Percentiles rank a stretch among this genome's conserved stretches.
Evolutionary conservation across 37 sponge, comb jelly and placozoan genomes (phyloP).

Genomic region (Mnemiopsis leidyi): DNA sequence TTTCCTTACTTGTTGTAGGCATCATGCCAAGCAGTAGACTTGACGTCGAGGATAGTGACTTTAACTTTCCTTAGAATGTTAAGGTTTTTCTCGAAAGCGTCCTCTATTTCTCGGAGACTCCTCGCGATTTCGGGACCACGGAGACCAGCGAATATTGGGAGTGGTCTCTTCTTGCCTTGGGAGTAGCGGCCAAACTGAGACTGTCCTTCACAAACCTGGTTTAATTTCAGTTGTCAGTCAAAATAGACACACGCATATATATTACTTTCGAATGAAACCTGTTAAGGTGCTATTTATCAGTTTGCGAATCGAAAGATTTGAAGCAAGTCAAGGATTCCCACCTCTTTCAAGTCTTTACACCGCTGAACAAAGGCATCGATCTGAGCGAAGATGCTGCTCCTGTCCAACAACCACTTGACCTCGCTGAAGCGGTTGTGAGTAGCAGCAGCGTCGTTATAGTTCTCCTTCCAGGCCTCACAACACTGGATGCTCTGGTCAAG

Average conservation of each 20-base stretch:
- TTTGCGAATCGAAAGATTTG: too few species aligned
- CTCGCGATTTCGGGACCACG: constrained; percentile 82
- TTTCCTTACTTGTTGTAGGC: constrained; percentile 68
- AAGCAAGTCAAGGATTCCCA: too few species aligned
- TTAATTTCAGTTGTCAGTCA: too few species aligned
- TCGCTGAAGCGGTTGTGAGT: constrained; percentile 76
- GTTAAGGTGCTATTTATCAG: too few species aligned
- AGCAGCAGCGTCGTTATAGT: constrained; percentile 69
- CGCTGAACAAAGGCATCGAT: constrained; percentile 98
- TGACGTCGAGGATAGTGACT: constrained; percentile 84
- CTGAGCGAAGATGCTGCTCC: constrained; percentile 93
- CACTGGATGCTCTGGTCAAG: constrained; percentile 82
- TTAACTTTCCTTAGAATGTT: constrained; percentile 73
- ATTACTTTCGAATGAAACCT: too few species aligned
- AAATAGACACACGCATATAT: too few species aligned
- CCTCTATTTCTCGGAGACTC: constrained; percentile 90
- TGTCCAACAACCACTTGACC: constrained; percentile 86
- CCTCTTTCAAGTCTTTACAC: constrained; percentile 89
- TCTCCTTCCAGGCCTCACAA: constrained; percentile 79
- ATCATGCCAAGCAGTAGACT: constrained; percentile 71
- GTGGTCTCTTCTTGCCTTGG: constrained; percentile 79
- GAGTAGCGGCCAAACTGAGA: constrained; percentile 77
- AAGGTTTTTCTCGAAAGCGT: constrained; percentile 88
- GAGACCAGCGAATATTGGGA: constrained; percentile 88
- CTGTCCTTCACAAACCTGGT: constrained; percentile 88